Evolutionary conservation across 1,140 invertebrate genomes (phyloP).

Genomic region (Pseudomyrmex flavicornis): DNA sequence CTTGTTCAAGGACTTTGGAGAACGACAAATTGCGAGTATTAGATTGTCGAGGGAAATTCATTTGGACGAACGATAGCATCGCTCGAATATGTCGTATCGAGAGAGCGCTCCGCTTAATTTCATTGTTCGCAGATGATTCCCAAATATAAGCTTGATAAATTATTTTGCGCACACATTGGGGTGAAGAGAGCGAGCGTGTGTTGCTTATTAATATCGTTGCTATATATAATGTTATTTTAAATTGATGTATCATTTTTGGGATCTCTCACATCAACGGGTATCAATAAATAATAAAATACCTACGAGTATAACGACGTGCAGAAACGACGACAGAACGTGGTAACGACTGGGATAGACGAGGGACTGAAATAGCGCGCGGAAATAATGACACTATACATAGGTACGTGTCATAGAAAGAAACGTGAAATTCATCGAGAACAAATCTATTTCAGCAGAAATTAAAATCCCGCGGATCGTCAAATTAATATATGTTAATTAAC

Average conservation of each 20-base stretch:
- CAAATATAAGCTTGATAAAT: neutral
- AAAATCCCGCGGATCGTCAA: neutral
- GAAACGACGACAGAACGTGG: no score
- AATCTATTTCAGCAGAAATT: neutral
- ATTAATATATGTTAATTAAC: constrained; percentile 1
- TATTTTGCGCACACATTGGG: no score
- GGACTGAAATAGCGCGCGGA: no score
- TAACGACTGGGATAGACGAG: no score
- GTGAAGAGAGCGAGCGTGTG: no score
- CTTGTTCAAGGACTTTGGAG: neutral
- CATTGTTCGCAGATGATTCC: neutral
- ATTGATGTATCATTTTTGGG: no score
- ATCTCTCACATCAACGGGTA: no score
- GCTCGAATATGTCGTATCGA: neutral
- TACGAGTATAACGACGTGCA: no score
- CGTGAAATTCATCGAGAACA: neutral
- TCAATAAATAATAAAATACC: no score
- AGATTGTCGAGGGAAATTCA: neutral
- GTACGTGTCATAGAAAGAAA: no score
- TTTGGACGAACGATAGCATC: neutral
- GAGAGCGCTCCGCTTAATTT: neutral
- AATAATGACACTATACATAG: neutral
- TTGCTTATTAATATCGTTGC: no score
- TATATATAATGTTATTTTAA: no score
- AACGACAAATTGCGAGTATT: constrained; percentile 5